Conservation (phyloP, 2,797 vertebrate species). For the Toxotes lorentzi region DNA sequence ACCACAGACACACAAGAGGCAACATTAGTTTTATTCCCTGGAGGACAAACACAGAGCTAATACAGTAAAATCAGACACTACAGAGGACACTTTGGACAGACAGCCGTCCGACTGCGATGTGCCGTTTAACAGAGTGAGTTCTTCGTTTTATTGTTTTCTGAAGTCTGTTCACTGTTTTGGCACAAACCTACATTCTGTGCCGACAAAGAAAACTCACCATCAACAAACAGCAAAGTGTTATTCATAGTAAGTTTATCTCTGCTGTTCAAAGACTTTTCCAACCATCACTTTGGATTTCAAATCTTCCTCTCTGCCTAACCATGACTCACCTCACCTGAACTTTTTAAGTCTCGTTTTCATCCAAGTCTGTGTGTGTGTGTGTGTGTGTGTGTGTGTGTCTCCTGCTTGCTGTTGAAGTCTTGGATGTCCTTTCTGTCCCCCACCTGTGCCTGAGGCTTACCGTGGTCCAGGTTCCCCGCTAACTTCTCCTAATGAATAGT, state of each 20-base stretch:
- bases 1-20: neutral
- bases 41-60: neutral
- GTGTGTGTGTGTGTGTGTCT: slow-evolving; percentile 6
- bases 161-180: neutral
- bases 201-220: neutral
- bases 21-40: neutral
- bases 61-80: neutral
- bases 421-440: slow-evolving; percentile 5
- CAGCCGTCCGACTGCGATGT: neutral
- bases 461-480: slow-evolving; percentile 12
- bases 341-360: neutral
- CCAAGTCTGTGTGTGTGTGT: neutral
- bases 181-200: neutral
- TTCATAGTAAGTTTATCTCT: neutral
- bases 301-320: neutral
- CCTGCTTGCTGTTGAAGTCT: neutral
- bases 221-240: neutral
- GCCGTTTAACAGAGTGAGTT: neutral
- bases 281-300: neutral
- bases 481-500: slow-evolving; percentile 49
- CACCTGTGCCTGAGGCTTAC: slow-evolving; percentile 26
- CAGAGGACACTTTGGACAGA: too few species aligned
- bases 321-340: neutral
- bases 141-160: neutral
- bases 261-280: neutral